Percentiles rank a stretch among this genome's conserved stretches.
phyloP scores from a whole-genome alignment of 2,888 invertebrate species.

The Crepidodera aurea region DNA sequence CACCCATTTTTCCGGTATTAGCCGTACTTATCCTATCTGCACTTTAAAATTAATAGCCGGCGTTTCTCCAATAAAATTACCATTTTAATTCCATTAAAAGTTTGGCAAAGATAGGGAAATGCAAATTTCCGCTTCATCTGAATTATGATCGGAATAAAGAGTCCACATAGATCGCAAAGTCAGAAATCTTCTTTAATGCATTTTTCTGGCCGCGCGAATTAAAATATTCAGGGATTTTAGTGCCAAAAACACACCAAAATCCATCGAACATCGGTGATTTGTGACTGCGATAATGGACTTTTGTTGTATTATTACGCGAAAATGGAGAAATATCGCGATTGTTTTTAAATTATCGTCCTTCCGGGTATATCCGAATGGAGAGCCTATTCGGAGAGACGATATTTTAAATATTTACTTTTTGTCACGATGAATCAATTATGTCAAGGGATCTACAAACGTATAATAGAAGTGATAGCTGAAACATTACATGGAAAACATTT shows the following conservation, averaged over 20 bases:
- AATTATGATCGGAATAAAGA: constrained; percentile 39
- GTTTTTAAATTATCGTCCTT: constrained; percentile 35
- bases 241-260: constrained; percentile 30
- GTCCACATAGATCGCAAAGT: constrained; percentile 42
- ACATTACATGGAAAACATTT: not conserved
- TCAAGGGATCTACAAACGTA: not conserved
- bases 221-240: constrained; percentile 51
- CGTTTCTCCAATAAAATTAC: constrained; percentile 42
- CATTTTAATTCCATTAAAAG: constrained; percentile 46
- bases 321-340: constrained; percentile 33
- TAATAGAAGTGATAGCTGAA: not conserved
- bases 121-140: constrained; percentile 42
- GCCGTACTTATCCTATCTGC: constrained; percentile 33
- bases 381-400: constrained; percentile 6
- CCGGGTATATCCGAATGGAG: constrained; percentile 16
- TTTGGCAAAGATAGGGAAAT: constrained; percentile 46
- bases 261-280: constrained; percentile 46
- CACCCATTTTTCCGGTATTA: constrained; percentile 27
- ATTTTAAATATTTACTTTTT: constrained; percentile 20
- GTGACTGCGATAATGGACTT: constrained; percentile 50
- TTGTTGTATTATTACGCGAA: constrained; percentile 43
- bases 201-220: constrained; percentile 51
- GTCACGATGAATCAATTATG: constrained; percentile 18
- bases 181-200: constrained; percentile 51
- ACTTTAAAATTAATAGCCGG: constrained; percentile 36